Conservation (phyloP, 1,140 invertebrate species). For the Drosophila sucinea region DNA sequence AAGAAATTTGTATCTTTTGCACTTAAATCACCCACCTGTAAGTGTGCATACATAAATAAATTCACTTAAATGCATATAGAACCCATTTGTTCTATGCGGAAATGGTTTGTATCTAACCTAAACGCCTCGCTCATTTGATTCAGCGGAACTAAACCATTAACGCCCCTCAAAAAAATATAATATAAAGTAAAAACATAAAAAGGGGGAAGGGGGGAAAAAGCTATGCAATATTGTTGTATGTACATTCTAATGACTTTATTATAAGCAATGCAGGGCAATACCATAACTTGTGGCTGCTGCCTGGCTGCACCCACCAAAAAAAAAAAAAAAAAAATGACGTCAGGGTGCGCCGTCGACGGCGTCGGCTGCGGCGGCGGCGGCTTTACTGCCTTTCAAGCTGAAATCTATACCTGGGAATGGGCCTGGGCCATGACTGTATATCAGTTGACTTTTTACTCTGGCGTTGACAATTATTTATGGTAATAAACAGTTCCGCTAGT, state of each 20-base stretch:
- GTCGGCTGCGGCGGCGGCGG: slow-evolving; percentile 43
- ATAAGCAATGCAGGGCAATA: slow-evolving; percentile 72
- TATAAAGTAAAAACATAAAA: neutral
- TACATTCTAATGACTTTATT: slow-evolving; percentile 81
- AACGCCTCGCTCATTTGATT: slow-evolving; percentile 49
- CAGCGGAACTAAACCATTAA: slow-evolving; percentile 78
- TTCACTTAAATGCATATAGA: slow-evolving; percentile 21
- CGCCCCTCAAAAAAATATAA: slow-evolving; percentile 46
- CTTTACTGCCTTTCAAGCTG: slow-evolving; percentile 70
- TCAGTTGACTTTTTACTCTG: slow-evolving; percentile 70
- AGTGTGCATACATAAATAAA: neutral
- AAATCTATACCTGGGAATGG: slow-evolving; percentile 66
- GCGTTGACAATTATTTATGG: slow-evolving; percentile 81
- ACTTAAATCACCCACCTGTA: slow-evolving; percentile 1
- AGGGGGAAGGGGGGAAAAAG: neutral
- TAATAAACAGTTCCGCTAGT: slow-evolving; percentile 76
- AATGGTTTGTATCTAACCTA: slow-evolving; percentile 35
- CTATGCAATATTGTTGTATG: slow-evolving; percentile 35
- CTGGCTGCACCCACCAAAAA: slow-evolving; percentile 65
- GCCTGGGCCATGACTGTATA: slow-evolving; percentile 69
- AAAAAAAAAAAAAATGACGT: slow-evolving; percentile 54
- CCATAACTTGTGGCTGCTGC: slow-evolving; percentile 39
- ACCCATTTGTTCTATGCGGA: slow-evolving; percentile 56
- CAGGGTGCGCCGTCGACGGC: slow-evolving; percentile 69
- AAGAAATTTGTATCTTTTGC: neutral